Conservation (phyloP, 2,797 vertebrate species). For the Gallinago solitaria region DNA sequence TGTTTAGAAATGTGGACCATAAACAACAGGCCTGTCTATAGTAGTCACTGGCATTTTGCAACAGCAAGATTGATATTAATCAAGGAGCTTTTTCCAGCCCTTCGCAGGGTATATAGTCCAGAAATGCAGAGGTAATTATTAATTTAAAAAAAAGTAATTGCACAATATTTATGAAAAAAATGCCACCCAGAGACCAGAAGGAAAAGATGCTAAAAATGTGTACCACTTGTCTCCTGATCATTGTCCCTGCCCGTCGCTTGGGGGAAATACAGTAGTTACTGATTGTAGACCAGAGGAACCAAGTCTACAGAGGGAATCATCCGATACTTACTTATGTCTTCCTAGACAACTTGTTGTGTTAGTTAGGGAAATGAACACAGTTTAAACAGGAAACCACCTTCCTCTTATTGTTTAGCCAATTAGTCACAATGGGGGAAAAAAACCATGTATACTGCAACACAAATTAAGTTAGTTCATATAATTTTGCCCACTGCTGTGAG, state of each 20-base stretch:
- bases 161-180: not conserved
- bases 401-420: not conserved
- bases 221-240: not conserved
- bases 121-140: not conserved
- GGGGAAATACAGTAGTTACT: not conserved
- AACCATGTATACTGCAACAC: not conserved
- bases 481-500: fast-evolving
- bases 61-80: not conserved
- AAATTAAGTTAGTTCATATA: not conserved
- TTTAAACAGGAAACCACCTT: not conserved
- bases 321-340: not conserved
- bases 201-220: not conserved
- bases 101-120: not conserved
- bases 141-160: not conserved
- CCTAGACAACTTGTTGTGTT: not conserved
- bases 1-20: not conserved
- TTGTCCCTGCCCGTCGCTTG: not conserved
- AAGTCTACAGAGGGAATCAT: not conserved
- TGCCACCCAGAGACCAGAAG: not conserved
- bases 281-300: not conserved
- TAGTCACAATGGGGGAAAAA: not conserved
- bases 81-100: not conserved
- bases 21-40: not conserved
- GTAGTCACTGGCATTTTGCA: not conserved
- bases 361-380: not conserved